Evolutionary conservation across 2,888 invertebrate species (phyloP).

Genomic region (Nycteola revayana): DNA sequence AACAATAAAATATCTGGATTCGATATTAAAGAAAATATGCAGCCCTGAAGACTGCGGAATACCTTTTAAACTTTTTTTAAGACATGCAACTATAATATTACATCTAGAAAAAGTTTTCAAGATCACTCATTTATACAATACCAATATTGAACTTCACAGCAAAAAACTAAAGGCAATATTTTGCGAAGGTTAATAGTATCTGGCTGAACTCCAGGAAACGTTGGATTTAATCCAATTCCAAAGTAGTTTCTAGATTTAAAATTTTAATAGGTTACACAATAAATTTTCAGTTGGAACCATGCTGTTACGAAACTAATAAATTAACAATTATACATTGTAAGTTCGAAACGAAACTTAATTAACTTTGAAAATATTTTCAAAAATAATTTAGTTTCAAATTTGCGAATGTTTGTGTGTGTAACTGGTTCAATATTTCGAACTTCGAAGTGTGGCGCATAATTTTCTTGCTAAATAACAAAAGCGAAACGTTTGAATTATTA

Average conservation of each 20-base stretch:
- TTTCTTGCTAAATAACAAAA: constrained; percentile 44
- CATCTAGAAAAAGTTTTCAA: no score
- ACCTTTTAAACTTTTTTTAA: no score
- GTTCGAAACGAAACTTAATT: no score
- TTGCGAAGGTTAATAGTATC: constrained; percentile 10
- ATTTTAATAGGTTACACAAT: constrained; percentile 12
- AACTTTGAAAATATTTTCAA: no score
- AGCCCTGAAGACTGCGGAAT: no score
- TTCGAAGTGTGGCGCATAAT: constrained; percentile 44
- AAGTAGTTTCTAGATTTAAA: constrained; percentile 7
- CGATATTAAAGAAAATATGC: no score
- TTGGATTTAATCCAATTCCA: constrained; percentile 27
- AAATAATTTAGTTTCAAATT: not conserved
- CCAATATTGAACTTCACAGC: no score
- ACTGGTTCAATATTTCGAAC: constrained; percentile 21
- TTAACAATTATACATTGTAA: no score
- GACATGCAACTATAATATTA: no score
- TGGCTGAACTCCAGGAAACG: constrained; percentile 19
- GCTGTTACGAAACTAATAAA: no score
- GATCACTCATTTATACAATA: no score
- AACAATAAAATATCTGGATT: no score
- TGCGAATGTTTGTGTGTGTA: constrained; percentile 14
- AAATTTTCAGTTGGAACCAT: not conserved
- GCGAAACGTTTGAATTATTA: constrained; percentile 43
- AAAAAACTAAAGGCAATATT: constrained; percentile 1